Percentiles rank a stretch among this genome's conserved stretches.
phyloP scores from a whole-genome alignment of 2,888 invertebrate species.

The Synanthedon myopaeformis region DNA sequence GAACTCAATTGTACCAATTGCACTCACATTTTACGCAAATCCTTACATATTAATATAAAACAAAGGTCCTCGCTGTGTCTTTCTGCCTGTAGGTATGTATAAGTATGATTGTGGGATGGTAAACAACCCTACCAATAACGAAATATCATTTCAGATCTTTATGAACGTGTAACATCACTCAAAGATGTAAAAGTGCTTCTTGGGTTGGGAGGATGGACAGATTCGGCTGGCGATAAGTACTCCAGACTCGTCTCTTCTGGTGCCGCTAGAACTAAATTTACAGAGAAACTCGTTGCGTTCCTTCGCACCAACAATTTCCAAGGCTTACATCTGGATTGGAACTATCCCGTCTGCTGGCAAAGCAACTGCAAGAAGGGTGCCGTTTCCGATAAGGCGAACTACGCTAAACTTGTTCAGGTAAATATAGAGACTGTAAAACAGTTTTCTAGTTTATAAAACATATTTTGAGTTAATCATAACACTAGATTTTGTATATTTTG shows the following conservation, averaged over 20 bases:
- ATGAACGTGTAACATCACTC: slow-evolving; percentile 80
- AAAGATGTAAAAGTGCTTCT: slow-evolving; percentile 76
- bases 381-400: slow-evolving; percentile 80
- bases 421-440: background rate
- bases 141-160: slow-evolving; percentile 73
- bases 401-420: slow-evolving; percentile 80
- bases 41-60: too few species aligned
- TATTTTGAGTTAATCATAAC: background rate
- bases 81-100: too few species aligned
- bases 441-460: slow-evolving; percentile 4
- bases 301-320: slow-evolving; percentile 81
- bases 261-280: slow-evolving; percentile 76
- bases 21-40: background rate
- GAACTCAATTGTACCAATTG: background rate
- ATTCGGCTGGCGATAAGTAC: slow-evolving; percentile 90
- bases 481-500: background rate
- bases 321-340: slow-evolving; percentile 94
- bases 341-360: slow-evolving; percentile 94
- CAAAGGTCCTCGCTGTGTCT: too few species aligned
- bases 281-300: slow-evolving; percentile 77
- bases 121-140: background rate
- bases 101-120: too few species aligned
- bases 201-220: slow-evolving; percentile 96
- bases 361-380: slow-evolving; percentile 88
- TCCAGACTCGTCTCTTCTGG: slow-evolving; percentile 80